Evolutionary conservation across 2,113 vertebrate species (phyloP).

Genomic region (Trematocara variabile): DNA sequence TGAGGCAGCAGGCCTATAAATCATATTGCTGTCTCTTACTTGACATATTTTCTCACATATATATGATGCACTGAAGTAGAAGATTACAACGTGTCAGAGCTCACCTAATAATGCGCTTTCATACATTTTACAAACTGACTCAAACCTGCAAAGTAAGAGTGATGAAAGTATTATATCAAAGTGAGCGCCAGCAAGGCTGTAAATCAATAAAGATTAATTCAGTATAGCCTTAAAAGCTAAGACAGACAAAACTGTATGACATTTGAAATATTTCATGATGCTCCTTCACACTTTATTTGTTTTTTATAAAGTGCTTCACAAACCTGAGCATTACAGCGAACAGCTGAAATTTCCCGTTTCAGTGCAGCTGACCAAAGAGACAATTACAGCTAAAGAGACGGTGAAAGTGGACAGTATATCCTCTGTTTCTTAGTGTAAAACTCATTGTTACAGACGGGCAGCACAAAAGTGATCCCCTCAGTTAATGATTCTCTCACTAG

Average conservation of each 20-base stretch:
- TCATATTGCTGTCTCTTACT: background rate
- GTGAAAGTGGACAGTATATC: background rate
- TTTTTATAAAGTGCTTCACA: background rate
- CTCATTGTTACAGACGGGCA: background rate
- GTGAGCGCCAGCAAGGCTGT: background rate
- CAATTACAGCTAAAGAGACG: background rate
- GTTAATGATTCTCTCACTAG: background rate
- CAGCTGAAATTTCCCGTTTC: background rate
- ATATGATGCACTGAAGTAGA: background rate
- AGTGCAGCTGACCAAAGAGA: background rate
- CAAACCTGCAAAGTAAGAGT: background rate
- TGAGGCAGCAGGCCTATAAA: background rate
- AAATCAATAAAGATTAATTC: background rate
- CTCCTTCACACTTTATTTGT: background rate
- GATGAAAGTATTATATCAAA: background rate
- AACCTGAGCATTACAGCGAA: background rate
- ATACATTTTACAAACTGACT: background rate
- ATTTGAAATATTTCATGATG: background rate
- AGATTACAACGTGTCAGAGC: background rate
- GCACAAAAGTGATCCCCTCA: background rate
- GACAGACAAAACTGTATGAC: background rate
- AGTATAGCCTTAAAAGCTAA: accelerated
- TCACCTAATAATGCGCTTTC: background rate
- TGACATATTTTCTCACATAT: background rate
- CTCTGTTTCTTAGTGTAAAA: background rate